Evolutionary conservation across 2,797 vertebrate genomes (phyloP), one percentile per base, ranked within the genome.

Genomic region (Tamandua tetradactyla): DNA sequence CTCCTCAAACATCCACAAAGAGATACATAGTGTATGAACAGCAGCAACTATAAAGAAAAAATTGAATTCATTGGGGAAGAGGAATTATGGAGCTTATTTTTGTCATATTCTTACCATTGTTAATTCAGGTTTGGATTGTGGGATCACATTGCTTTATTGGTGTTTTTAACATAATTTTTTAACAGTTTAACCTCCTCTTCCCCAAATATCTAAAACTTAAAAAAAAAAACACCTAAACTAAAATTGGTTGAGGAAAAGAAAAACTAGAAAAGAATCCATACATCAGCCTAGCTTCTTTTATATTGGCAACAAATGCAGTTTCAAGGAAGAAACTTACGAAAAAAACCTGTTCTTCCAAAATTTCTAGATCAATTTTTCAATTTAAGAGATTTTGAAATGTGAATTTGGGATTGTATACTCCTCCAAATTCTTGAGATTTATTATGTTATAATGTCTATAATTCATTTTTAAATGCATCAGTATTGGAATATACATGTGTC

Each of bases 251-350:
- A 12, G 9, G 68, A 91, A 35, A 35, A 87, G 27, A 71, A 94
- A 94, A 52, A 9, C 68, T 71, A 62, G 40, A 85, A 88, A 88
- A 92, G 40, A 61, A 30, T 80, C 79, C 55, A 49, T 62, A 20
- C 17, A 59, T 72, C 49, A 37, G 35, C 20, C 62, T 47, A 3
- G n/a, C 32, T 91, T 91, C 40, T 71, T 94, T 78, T 89, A 64
- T 96, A 95, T 93, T 89, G 95, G 93, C 37, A 94, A 87, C 64
- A 89, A 72, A 83, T 32, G 61, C 27, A 49, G 69, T 52, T 27
- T 57, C 23, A 90, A 69, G 23, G 49, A 57, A 90, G 64, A 75
- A 94, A 52, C 15, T 57, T 79, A 82, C 80, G 47, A 78, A 68
- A 89, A 95, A 94, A 74, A 15, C 32, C 32, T 83, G 40, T 92